Base-by-base conservation (phyloP, 2,797 vertebrate species). In the Chromis chromis region DNA sequence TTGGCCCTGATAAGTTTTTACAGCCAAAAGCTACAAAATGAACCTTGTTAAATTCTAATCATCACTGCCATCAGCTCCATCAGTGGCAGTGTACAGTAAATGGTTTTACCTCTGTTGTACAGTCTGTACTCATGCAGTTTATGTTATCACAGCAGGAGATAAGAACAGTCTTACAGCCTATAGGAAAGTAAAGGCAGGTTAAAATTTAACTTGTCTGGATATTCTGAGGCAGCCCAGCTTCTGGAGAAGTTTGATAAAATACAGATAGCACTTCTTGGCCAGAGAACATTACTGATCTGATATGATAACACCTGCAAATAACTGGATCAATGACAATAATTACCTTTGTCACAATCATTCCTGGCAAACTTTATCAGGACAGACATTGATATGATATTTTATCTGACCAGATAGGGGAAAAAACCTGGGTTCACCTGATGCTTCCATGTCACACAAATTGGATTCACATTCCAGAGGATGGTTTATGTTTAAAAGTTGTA, bases 151-250 rank as follows among this genome's bases (percentile, higher is more conserved):
- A 1, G 16, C 4, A 8, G 31, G 3, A 46, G 77, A 87, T 76
- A 75, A 84, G 46, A 60, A 53, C 9, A 14, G 57, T 8, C 19
- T 70, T 70, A 56, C 10, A 73, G 19, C 8, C 76, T 61, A 63
- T 42, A 74, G 57, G 56, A 75, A 74, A 61, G 53, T 81, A 87
- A 81, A 59, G 12, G 21, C 54, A 22, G 62, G 88, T 92, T 90
- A 87, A 84, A 88, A 24, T 86, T 79, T 91, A 92, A 92, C 89
- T 54, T 28, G 16, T 54, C n/a, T 50, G 11, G 33, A 77, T 59
- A 62, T 53, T 63, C 17, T 58, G 55, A 24, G 55, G 31, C 17
- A 50, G 57, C 21, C 42, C 9, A 10, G 54, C 72, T 68, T 33
- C 69, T 63, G 44, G 27, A 65, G 40, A 76, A 33, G 50, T 70